Percentiles rank a stretch among this genome's conserved stretches.
These are phyloP conservation scores for Manis pentadactyla DNA, from an alignment of 2,797 vertebrate genomes.

Conservation along the genomic window DNA sequence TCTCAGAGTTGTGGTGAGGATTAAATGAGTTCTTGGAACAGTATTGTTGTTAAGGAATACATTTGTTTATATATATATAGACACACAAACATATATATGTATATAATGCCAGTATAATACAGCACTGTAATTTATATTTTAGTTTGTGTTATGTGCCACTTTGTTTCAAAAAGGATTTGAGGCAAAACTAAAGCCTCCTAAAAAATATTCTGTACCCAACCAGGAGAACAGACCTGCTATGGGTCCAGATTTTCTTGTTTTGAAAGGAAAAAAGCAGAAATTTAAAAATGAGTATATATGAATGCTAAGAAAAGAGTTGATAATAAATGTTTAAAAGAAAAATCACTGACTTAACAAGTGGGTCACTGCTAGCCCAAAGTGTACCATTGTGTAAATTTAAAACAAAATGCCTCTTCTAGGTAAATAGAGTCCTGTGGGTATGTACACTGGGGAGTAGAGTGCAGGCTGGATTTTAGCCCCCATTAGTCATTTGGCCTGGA, in stretches of 20 bases:
- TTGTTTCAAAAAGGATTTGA: conserved; percentile 31
- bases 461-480: not conserved
- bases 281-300: not conserved
- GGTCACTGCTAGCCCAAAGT: not conserved
- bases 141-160: not conserved
- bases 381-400: not conserved
- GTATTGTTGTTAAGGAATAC: not conserved
- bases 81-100: not conserved
- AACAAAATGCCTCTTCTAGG: not conserved
- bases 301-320: not conserved
- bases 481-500: not conserved
- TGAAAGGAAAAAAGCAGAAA: conserved; percentile 43
- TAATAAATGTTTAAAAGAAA: not conserved
- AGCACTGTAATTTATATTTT: not conserved
- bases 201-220: not conserved
- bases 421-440: not conserved
- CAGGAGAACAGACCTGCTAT: not conserved
- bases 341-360: not conserved
- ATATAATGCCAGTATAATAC: not conserved
- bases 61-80: not conserved
- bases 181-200: not conserved
- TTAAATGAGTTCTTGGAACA: not conserved
- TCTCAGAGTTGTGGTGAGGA: not conserved
- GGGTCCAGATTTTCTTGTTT: conserved; percentile 1
- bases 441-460: not conserved